These are phyloP conservation scores for Pygoscelis antarcticus DNA, from an alignment of 2,113 vertebrate species.

Conservation along the genomic window DNA sequence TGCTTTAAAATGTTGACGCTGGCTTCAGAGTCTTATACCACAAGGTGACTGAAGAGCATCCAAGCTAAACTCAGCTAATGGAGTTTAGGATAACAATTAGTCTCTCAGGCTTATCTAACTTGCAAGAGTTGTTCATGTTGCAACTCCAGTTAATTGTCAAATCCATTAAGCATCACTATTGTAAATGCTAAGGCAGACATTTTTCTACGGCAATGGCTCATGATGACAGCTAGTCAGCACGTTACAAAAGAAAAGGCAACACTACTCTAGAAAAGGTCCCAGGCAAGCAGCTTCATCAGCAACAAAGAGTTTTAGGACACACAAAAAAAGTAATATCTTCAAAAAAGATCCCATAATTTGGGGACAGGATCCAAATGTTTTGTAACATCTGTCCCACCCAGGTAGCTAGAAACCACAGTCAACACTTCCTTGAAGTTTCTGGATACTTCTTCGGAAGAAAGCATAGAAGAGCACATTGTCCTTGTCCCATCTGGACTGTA, in stretches of 20 bases:
- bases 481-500: background rate
- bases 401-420: background rate
- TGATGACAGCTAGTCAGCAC: background rate
- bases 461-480: background rate
- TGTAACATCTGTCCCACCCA: background rate
- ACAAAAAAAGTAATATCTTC: background rate
- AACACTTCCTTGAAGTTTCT: background rate
- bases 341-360: background rate
- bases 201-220: background rate
- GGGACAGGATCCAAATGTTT: background rate
- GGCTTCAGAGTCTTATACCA: constrained; percentile 20
- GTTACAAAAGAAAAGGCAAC: background rate
- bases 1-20: constrained; percentile 44
- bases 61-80: constrained; percentile 23
- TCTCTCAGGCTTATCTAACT: background rate
- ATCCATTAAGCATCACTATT: background rate
- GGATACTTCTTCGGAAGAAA: background rate
- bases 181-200: background rate
- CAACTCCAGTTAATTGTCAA: background rate
- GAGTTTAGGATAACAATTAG: background rate
- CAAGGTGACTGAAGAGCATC: constrained; percentile 14
- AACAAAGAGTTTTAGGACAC: background rate
- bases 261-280: background rate
- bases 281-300: background rate
- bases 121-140: background rate